A percentile compares a stretch with the other conserved stretches of the same genome.
phyloP scores from a whole-genome alignment of 92 coral and sea anemone genomes.

The Paramuricea clavata region DNA sequence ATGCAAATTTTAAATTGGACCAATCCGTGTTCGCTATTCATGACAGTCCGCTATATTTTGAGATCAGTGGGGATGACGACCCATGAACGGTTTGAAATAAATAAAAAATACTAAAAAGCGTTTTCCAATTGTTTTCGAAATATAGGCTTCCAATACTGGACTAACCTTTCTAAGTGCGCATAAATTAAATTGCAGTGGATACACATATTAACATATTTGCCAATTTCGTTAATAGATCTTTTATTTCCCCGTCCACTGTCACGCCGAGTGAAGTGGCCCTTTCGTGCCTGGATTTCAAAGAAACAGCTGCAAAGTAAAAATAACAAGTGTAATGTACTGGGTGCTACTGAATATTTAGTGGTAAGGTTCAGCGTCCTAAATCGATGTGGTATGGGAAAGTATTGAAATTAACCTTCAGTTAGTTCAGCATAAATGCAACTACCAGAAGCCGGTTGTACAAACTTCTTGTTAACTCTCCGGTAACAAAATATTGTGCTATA shows the following conservation, averaged over 20 bases:
- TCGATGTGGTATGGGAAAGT: background rate
- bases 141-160: background rate
- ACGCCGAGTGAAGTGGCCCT: slow-evolving; percentile 1
- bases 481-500: no score
- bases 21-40: no score
- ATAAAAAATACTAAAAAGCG: background rate
- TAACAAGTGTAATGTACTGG: no score
- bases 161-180: background rate
- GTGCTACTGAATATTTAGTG: no score
- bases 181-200: no score
- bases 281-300: slow-evolving; percentile 11
- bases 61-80: no score
- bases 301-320: background rate
- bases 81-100: background rate
- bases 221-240: background rate
- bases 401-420: background rate
- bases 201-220: background rate
- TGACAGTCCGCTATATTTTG: no score
- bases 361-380: background rate
- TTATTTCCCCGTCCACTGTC: background rate
- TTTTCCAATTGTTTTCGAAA: background rate
- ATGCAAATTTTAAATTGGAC: no score
- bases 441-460: background rate
- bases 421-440: background rate
- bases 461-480: no score